Base-by-base conservation (phyloP, 2,888 invertebrate genomes). In the Eilema depressum region DNA sequence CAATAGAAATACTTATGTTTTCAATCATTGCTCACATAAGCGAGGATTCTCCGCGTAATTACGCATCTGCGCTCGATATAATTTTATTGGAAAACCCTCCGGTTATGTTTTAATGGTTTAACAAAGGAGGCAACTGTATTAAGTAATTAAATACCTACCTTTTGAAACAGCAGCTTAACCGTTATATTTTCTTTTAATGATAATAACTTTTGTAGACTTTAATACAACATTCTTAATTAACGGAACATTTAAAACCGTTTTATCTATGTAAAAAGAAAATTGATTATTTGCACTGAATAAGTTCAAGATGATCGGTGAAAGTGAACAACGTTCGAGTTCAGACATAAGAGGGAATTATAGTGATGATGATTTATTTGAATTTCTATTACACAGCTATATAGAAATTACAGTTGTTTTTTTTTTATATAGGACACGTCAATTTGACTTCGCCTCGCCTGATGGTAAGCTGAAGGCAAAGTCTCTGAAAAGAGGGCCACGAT, bases 1-100 rank as follows among this genome's bases (percentile, higher is more conserved):
- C 17, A 65, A 65, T 56, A 47, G 17, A 12, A 11, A n/a, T 53
- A 53, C 47, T 67, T 79, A 68, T 76, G 74, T 81, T 74, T 71
- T 64, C 53, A 33, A 26, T 66, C n/a, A 60, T 64, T 73, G 71
- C 68, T 62, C 74, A 68, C 65, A 71, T 53, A 53, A 33, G 53
- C 73, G 73, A 67, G 67, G 75, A 75, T 75, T 77, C 71, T 68
- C 64, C 66, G 62, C 67, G 75, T 76, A 79, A 76, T 79, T 74
- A 74, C 72, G 63, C 63, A 73, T 68, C 74, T 71, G 73, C 63
- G 71, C 57, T 73, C 64, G 68, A 75, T 81, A 83, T 74, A 78
- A 76, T 81, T 80, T 80, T 79, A 79, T 80, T 74, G 71, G 66
- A 69, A 77, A 78, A 71, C 78, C 79, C 77, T 75, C 66, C 63